Evolutionary conservation across 1,140 invertebrate species (phyloP), one percentile per base, ranked within the genome.

Genomic region (Panagrolaimus sp.): DNA sequence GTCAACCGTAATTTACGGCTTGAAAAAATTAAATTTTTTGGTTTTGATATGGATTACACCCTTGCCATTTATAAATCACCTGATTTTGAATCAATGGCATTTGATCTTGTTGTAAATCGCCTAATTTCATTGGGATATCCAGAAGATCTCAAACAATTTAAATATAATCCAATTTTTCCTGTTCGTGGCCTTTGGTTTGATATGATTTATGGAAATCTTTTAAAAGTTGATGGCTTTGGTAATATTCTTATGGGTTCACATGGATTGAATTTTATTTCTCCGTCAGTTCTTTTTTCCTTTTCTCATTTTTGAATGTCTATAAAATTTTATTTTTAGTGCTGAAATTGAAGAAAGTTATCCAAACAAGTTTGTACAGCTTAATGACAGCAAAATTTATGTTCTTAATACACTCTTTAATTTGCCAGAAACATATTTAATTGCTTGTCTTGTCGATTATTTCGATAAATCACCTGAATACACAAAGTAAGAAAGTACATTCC

Each of bases 11-110:
- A 92, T 81, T 87, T 98, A 63, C 92, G 96, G 85, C 87, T 98
- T 85, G 93, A 97, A 85, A 97, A 98, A 85, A 96, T 99, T 71
- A 96, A 96, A 84, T 98, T 96, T 84, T 98, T 93, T 89, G 96
- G 96, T 73, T 98, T 98, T 85, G 96, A 99, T 84, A 98, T 99
- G 96, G 96, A 98, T 84, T 98, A 98, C 84, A 98, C 96, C 23
- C 84, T 99, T 75, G 95, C 95, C 70, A 91, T 94, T 79, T 97
- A 97, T 84, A 96, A 94, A 85, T 94, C 92, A 5, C 93, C 94
- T 16, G 90, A 93, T 76, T 94, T 93, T 84, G 96, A 99, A 86
- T 89, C 89, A 63, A 85, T 98, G 74, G 91, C 92, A 46, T 99
- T 98, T 85, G 89, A 94, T 83, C 86, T 96, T 75, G 88, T 96